These are phyloP conservation scores for Lepidothrix coronata DNA, from an alignment of 2,113 vertebrate genomes.

Conservation along the genomic window DNA sequence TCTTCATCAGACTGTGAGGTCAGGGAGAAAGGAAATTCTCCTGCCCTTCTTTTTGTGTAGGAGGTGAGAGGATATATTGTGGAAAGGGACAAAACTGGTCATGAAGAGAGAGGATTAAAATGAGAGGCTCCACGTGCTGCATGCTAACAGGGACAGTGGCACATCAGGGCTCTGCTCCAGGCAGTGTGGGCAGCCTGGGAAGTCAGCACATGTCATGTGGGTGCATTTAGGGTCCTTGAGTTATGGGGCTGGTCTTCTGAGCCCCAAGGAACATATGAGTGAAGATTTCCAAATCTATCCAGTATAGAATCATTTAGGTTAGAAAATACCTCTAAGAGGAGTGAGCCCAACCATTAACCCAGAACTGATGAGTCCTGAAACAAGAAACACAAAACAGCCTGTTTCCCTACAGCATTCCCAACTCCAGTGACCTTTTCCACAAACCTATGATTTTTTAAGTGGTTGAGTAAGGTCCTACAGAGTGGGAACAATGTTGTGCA, in stretches of 20 bases:
- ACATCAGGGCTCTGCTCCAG: background rate
- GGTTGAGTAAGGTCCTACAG: background rate
- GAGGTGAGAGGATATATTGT: background rate
- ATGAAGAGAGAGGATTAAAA: background rate
- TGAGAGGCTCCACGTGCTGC: fast-evolving
- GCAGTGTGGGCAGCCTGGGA: fast-evolving
- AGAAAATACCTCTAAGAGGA: background rate
- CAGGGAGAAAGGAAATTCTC: background rate
- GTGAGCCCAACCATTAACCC: background rate
- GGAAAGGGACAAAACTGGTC: background rate
- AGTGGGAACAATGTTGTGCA: background rate
- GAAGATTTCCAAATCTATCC: background rate
- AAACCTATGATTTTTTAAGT: background rate
- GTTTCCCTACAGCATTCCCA: background rate
- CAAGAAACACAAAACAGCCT: background rate
- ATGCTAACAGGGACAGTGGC: background rate
- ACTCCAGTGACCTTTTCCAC: background rate
- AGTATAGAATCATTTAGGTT: background rate
- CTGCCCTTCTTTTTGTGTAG: background rate
- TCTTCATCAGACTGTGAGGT: background rate
- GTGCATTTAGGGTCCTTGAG: background rate
- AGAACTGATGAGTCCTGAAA: background rate
- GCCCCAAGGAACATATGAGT: fast-evolving
- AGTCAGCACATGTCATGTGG: fast-evolving
- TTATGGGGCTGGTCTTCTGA: background rate